Evolutionary conservation across 2,797 vertebrate species (phyloP).

Genomic region (Potorous gilbertii): DNA sequence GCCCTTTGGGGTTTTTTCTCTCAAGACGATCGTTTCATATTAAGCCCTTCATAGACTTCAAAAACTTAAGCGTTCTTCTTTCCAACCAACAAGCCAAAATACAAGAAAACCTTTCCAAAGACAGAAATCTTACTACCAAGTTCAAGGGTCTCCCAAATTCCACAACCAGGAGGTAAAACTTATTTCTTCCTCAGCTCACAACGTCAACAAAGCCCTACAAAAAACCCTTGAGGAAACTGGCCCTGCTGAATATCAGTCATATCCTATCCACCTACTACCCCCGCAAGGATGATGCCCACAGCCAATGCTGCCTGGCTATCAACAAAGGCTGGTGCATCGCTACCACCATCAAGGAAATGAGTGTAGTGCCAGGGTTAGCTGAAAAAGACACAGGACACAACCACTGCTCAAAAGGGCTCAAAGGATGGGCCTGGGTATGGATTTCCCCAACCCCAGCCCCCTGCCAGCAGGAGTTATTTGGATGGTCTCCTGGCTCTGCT

Average conservation of each 20-base stretch:
- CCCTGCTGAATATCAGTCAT: not conserved
- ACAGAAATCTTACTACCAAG: not conserved
- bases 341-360: not conserved
- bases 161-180: not conserved
- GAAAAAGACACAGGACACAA: slow-evolving; percentile 14
- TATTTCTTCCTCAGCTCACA: not conserved
- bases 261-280: not conserved
- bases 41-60: not conserved
- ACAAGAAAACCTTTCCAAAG: not conserved
- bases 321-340: not conserved
- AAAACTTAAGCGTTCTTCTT: not conserved
- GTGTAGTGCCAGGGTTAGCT: not conserved
- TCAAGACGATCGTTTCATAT: not conserved
- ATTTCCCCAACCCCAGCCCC: not conserved
- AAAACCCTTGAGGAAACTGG: not conserved
- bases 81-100: not conserved
- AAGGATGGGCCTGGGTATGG: not conserved
- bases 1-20: not conserved
- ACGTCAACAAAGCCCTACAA: not conserved
- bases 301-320: not conserved
- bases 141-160: not conserved
- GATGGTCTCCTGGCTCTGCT: slow-evolving; percentile 11
- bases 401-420: not conserved
- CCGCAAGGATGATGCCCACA: not conserved
- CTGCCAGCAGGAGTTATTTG: not conserved